Base-by-base conservation (phyloP, 2,888 invertebrate species). In the Chrysolina haemoptera region DNA sequence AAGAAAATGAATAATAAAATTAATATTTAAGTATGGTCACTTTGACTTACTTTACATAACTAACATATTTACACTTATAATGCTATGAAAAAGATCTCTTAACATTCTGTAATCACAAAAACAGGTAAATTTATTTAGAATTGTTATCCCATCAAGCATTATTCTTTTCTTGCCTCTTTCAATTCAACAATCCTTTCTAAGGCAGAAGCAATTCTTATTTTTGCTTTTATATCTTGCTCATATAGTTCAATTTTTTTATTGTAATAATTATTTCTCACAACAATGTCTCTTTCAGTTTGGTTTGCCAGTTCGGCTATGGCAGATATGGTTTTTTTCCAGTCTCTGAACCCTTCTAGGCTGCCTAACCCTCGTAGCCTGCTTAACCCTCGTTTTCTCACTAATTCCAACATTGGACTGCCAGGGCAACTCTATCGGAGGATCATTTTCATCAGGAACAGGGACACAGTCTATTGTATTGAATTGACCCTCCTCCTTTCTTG, bases 241-340 rank as follows among this genome's bases (percentile, higher is more conserved):
- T 35, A 62, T 35, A 62, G 62, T 35, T 62, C 12, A 62, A 10
- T 62, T 62, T 62, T 62, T 16, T 14, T 62, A 3, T 62, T 62
- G n/a, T 27, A 62, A 62, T 62, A 62, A 16, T 50, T 50, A 43
- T 9, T 43, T 43, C 43, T 43, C 43, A 43, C 8, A 43, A 43
- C 43, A 12, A 43, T 1, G 43, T 43, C 43, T 43, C 43, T 43
- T 43, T 43, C 43, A 43, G 43, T 6, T 6, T 43, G 43, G 9
- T 43, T 43, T 9, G 43, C 43, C 8, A 43, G 43, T 43, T 43
- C 43, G 8, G 43, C 43, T 43, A 9, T 43, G 43, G 43, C 43
- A 43, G 59, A 59, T 20, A 59, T 59, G 1, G 59, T n/a, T 59
- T 59, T 62, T 27, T 35, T 62, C 62, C n/a, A 62, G 62, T 40